Evolutionary conservation across 2,797 vertebrate species (phyloP).

Genomic region (Onychomys arenicola): DNA sequence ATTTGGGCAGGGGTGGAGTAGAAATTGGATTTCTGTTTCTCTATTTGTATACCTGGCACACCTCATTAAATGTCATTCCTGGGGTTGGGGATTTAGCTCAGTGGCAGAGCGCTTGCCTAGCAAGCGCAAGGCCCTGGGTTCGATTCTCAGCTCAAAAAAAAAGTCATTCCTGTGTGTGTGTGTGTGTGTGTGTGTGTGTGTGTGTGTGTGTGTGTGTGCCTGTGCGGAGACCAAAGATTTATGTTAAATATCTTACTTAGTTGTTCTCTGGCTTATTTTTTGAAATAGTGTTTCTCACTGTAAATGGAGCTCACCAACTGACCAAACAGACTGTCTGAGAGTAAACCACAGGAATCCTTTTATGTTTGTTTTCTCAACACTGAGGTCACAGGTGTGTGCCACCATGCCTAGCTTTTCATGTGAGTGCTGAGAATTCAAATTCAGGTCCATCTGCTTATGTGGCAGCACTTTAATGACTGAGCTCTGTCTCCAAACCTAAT

Average conservation of each 20-base stretch:
- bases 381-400: not conserved
- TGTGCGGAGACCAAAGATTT: not conserved
- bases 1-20: not conserved
- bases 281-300: not conserved
- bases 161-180: not conserved
- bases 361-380: not conserved
- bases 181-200: not conserved
- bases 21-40: conserved; percentile 4
- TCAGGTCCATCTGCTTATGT: not conserved
- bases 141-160: no score
- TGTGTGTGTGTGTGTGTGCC: not conserved
- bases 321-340: not conserved
- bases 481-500: not conserved
- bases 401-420: not conserved
- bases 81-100: no score
- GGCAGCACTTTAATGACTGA: not conserved
- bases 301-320: not conserved
- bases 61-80: not conserved
- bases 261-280: not conserved
- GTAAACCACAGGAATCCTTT: not conserved
- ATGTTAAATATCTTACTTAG: not conserved
- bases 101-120: no score
- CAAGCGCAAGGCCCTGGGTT: no score
- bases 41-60: not conserved
- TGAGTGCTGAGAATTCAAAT: not conserved